Percentiles rank a stretch among this genome's conserved stretches.
Conservation (phyloP, 2,888 invertebrate species). For the Frankliniella intonsa region DNA sequence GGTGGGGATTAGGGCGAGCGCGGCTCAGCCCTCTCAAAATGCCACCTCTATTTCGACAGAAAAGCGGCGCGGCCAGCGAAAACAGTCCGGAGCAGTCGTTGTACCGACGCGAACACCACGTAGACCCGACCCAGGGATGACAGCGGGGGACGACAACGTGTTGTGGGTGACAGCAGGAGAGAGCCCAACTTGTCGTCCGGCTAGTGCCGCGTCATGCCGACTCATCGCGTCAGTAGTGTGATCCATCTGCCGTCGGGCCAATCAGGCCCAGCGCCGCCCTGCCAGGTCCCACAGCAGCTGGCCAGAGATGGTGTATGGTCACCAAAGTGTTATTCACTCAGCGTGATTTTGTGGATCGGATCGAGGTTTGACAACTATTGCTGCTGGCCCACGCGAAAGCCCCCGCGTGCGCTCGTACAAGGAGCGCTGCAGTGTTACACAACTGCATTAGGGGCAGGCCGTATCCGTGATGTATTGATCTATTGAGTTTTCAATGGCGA, state of each 20-base stretch:
- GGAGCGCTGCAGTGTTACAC: not conserved
- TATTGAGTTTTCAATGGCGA: not conserved
- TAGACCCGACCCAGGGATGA: no score
- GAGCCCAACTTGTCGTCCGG: not conserved
- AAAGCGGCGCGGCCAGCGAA: no score
- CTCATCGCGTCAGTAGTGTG: constrained; percentile 11
- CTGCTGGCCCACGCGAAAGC: not conserved
- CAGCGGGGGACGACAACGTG: not conserved
- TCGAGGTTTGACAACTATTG: not conserved
- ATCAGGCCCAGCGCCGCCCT: not conserved
- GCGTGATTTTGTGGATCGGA: not conserved
- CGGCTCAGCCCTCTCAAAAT: no score
- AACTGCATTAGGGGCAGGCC: not conserved
- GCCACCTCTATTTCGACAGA: not conserved
- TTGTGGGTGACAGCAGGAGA: not conserved
- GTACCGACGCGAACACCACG: no score
- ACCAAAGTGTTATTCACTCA: not conserved
- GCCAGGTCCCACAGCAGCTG: no score
- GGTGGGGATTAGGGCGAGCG: not conserved
- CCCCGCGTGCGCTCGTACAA: not conserved
- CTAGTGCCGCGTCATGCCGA: not conserved
- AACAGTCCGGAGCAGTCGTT: no score
- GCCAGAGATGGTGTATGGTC: not conserved
- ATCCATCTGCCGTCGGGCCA: not conserved
- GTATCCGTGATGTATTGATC: not conserved